Evolutionary conservation across 1,140 invertebrate species (phyloP), one percentile per base, ranked within the genome.

Genomic region (Sinella curviseta): DNA sequence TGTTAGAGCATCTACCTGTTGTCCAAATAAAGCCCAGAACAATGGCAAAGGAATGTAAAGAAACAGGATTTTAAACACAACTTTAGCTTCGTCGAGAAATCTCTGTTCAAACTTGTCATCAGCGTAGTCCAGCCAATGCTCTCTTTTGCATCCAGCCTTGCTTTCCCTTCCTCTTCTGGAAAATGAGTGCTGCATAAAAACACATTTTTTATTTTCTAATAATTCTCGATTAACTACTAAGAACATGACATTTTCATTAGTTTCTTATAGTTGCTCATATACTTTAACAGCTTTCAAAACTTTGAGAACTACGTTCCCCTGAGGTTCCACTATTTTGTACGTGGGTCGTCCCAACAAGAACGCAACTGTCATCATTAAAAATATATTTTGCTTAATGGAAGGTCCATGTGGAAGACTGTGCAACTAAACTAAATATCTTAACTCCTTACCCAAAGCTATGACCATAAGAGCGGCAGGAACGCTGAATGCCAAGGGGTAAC

Each of bases 401-500:
- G n/a, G n/a, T n/a, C n/a, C n/a, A n/a, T n/a, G n/a, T n/a, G n/a
- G n/a, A n/a, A n/a, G n/a, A n/a, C n/a, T n/a, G n/a, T n/a, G n/a
- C n/a, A n/a, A n/a, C n/a, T n/a, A n/a, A n/a, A n/a, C n/a, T n/a
- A n/a, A n/a, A n/a, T n/a, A n/a, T n/a, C n/a, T n/a, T n/a, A n/a
- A n/a, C n/a, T n/a, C 8, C 89, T 90, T 89, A 94, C 93, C 85
- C 74, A 95, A 90, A 0, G 95, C 94, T 28, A 93, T 75, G 16
- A 94, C 85, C 95, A 97, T 96, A 0, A 97, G 88, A 74, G 93
- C 82, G 12, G 95, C 94, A 0, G 97, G 96, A 3, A 98, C 90
- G 1, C 95, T 93, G 87, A 99, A 99, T 0, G 97, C 96, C 76
- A 98, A 85, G 0, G 95, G 92, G 85, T 94, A 99, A 85, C 97